Evolutionary conservation across 2,888 invertebrate genomes (phyloP), one percentile per base, ranked within the genome.

Genomic region (Chrysodeixis includens): DNA sequence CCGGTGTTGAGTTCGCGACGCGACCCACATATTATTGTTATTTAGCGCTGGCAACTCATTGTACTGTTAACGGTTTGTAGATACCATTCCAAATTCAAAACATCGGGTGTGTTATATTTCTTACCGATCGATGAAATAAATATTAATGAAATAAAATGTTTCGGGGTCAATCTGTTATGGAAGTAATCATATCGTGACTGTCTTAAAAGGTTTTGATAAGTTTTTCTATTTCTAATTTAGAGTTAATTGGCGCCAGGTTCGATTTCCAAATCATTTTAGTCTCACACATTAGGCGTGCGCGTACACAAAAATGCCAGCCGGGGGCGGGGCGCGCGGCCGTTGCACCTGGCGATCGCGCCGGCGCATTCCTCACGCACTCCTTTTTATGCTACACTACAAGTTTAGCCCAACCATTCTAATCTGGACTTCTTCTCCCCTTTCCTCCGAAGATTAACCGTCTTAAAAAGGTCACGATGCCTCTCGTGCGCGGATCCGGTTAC

Each of bases 351-450:
- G 87, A 88, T 87, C 88, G 88, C 86, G 87, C 83, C 89, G 86
- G 89, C 92, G 90, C 94, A 94, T 94, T 94, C 94, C 93, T 90
- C 90, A 93, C 93, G 91, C 93, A 94, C 93, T 93, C 93, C 93
- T 93, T 94, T 93, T 93, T 93, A 92, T 92, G 86, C 89, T 88
- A 89, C 89, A 89, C 89, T 89, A 89, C 90, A 84, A 90, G 87
- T 87, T 88, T 87, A 91, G 85, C 82, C 87, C 88, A 84, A 86
- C 92, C 92, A 87, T 73, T 85, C 79, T 90, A 87, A 84, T 78
- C 83, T 85, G 90, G 86, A 64, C 88, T 75, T 68, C 78, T 75
- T 62, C 79, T 66, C 79, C 83, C 81, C 83, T 78, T 82, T 80
- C 71, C 52, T 69, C 67, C 53, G 66, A 76, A 86, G 76, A 82